Evolutionary conservation across 2,113 vertebrate species (phyloP), one percentile per base, ranked within the genome.

Genomic region (Geothlypis trichas): DNA sequence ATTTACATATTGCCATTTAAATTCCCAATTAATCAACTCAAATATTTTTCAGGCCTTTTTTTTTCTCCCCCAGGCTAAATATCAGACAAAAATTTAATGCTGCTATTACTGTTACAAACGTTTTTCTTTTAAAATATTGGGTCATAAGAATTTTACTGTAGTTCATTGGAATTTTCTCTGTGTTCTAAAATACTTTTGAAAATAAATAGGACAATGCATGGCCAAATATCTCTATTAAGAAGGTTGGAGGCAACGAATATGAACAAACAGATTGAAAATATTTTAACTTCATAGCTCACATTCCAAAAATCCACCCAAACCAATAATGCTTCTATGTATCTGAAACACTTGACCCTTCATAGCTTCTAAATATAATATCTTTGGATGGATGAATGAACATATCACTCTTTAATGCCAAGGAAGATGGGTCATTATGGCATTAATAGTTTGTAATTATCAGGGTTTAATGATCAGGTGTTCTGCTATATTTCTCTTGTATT

Each of bases 381-480:
- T 88, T 67, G 23, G 17, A n/a, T 76, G 83, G 46, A 35, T 79
- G 17, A 84, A 86, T 92, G 86, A 80, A 21, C 1, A 3, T 74
- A 66, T 80, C 9, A 1, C 54, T 73, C 41, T 72, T 83, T 90
- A 94, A 83, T 90, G 37, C 42, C 86, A 84, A 77, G 30, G 9
- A 80, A 30, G 44, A 67, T 74, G 33, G 35, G 51, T 71, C 31
- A 84, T 94, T 88, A 47, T 59, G 72, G 8, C 26, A 90, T 80
- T 74, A 88, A 77, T 24, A 74, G 10, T 66, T 73, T 31, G 28
- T 84, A 66, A 80, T 90, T 37, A 59, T 51, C 54, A 42, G 62
- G 42, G 63, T 73, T 94, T 90, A 90, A 95, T 74, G 71, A 73
- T 72, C 63, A 88, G 21, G 54, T 86, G 18, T 39, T 88, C 72